Evolutionary conservation across 2,888 invertebrate genomes (phyloP).

Genomic region (Micoletzkya japonica): DNA sequence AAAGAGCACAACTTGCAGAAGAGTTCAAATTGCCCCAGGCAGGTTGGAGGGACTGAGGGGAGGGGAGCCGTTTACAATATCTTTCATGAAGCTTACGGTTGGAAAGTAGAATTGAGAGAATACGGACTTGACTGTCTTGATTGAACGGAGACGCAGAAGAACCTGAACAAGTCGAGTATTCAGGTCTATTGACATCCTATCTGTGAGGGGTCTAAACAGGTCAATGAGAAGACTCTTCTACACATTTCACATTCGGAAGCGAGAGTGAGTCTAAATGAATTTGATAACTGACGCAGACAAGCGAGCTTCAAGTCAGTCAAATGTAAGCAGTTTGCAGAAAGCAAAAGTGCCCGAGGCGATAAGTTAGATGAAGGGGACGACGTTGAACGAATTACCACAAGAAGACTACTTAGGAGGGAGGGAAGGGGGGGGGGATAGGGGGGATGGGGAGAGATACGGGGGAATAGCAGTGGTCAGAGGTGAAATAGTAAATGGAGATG

Average conservation of each 20-base stretch:
- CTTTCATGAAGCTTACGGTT: too few species aligned
- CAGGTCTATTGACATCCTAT: too few species aligned
- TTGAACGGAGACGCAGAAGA: slow-evolving; percentile 3
- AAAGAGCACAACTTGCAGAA: background rate
- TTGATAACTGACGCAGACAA: slow-evolving; percentile 11
- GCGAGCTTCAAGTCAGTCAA: too few species aligned
- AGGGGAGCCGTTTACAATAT: slow-evolving; percentile 4
- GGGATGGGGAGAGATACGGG: background rate
- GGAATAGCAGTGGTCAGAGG: background rate
- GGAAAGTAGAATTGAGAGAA: too few species aligned
- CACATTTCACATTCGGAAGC: background rate
- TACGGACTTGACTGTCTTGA: slow-evolving; percentile 9
- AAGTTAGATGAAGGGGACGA: slow-evolving; percentile 25
- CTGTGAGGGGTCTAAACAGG: background rate
- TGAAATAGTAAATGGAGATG: slow-evolving; percentile 2
- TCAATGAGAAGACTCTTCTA: background rate
- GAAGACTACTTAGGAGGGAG: background rate
- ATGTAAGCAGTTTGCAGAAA: too few species aligned
- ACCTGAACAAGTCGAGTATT: background rate
- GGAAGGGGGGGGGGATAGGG: slow-evolving; percentile 4
- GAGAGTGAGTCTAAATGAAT: slow-evolving; percentile 13
- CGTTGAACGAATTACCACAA: slow-evolving; percentile 22
- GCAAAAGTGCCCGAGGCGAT: slow-evolving; percentile 28
- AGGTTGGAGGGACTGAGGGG: background rate
- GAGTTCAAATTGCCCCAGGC: background rate